These are phyloP conservation scores for Dicentrarchus labrax DNA, from an alignment of 2,113 vertebrate species.

Conservation along the genomic window DNA sequence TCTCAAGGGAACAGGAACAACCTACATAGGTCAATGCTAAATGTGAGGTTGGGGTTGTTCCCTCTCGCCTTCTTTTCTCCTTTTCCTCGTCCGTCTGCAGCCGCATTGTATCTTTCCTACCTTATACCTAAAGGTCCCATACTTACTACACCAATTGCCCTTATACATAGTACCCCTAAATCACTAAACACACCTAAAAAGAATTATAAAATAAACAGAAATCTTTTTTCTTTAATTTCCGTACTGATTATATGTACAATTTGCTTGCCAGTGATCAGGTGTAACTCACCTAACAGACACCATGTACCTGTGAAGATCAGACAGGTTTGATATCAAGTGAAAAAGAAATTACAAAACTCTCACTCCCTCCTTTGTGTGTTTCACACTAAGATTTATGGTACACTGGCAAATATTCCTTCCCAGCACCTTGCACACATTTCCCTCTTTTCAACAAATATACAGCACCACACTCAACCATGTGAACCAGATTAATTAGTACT, in stretches of 20 bases:
- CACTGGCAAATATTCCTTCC: slow-evolving; percentile 49
- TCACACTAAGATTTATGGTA: slow-evolving; percentile 23
- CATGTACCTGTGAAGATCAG: slow-evolving; percentile 7
- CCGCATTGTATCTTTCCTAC: background rate
- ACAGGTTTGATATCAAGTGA: slow-evolving; percentile 10
- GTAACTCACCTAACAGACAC: background rate
- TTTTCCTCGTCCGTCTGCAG: background rate
- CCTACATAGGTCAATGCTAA: background rate
- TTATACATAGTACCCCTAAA: background rate
- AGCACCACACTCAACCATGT: no score
- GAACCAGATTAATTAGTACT: background rate
- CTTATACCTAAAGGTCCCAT: background rate
- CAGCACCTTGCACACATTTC: slow-evolving; percentile 24
- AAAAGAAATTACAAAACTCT: background rate
- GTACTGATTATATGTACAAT: background rate
- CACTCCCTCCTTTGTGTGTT: background rate
- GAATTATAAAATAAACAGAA: background rate
- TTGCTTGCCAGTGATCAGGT: background rate
- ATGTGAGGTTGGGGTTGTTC: background rate
- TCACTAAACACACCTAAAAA: background rate
- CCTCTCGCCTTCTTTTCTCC: background rate
- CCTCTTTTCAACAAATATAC: background rate
- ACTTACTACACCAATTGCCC: background rate
- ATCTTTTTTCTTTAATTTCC: background rate
- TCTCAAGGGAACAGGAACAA: background rate